Base-by-base conservation (phyloP, 2,797 vertebrate genomes). In the Sebastes melanostomus region DNA sequence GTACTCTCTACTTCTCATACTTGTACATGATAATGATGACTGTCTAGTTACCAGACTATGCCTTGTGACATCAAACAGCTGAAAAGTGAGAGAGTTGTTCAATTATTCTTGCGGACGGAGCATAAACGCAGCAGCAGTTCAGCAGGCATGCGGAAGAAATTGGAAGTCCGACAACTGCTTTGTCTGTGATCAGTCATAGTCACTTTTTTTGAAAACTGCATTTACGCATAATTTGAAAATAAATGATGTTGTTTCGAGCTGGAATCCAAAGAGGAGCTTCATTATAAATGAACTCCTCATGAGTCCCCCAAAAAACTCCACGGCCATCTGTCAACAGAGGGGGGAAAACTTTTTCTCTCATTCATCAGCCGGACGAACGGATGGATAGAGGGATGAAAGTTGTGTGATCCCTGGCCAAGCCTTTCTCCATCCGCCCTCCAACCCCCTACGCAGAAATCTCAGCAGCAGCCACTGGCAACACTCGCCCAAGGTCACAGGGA, bases 351-450 rank as follows among this genome's bases (percentile, higher is more conserved):
- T 67, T 91, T 91, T 84, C 82, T 85, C 87, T 84, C 89, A 84
- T 92, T 91, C 82, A 91, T 92, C 93, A 93, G 87, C 54, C 76
- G 65, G 73, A 85, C 70, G 62, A 89, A 74, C 72, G 88, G 89
- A 89, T 86, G 85, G 89, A 92, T 88, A 24, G 88, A 82, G 82
- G 83, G 80, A 86, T 81, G 88, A 72, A 84, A 90, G 91, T 91
- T 66, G 88, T 89, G 88, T 93, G 91, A 94, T 93, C 86, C 75
- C 78, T 66, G 83, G 90, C 92, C 94, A 94, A 94, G 91, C 78
- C 80, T 77, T 83, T 81, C 86, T 91, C 86, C 90, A 85, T 85
- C 86, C 89, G 83, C 83, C 89, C 90, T 91, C 91, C 87, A 93
- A 90, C 91, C 91, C 91, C 90, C 88, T 75, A 79, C 65, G 58